phyloP scores from a whole-genome alignment of 2,888 invertebrate genomes.

The Atethmia centrago region DNA sequence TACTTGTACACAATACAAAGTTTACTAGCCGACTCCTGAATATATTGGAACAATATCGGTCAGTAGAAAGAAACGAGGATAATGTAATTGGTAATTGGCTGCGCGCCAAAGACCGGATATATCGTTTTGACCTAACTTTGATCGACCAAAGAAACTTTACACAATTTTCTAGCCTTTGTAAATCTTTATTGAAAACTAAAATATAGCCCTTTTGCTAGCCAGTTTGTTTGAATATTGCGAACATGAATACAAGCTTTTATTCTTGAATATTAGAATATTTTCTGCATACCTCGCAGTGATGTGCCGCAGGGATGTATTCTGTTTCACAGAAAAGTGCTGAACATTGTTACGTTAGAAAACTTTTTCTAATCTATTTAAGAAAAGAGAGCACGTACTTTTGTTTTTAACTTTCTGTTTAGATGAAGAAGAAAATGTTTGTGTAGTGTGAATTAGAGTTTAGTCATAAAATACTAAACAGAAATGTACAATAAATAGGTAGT shows the following conservation, averaged over 20 bases:
- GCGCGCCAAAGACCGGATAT: slow-evolving; percentile 24
- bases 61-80: neutral
- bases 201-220: neutral
- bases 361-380: neutral
- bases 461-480: neutral
- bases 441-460: neutral
- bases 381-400: neutral
- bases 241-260: slow-evolving; percentile 2
- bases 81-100: slow-evolving; percentile 9
- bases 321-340: slow-evolving; percentile 3
- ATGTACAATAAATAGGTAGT: neutral
- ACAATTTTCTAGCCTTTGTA: slow-evolving; percentile 10
- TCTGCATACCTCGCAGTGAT: neutral
- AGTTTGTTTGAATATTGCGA: slow-evolving; percentile 7
- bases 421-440: neutral
- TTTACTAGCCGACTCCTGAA: slow-evolving; percentile 23
- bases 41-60: slow-evolving; percentile 18
- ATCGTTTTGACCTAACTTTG: slow-evolving; percentile 12
- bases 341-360: neutral
- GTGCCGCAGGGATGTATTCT: neutral
- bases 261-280: slow-evolving; percentile 19
- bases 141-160: slow-evolving; percentile 11
- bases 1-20: slow-evolving; percentile 43
- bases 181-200: slow-evolving; percentile 7
- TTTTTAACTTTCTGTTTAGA: neutral